Evolutionary conservation across 2,797 vertebrate species (phyloP), one percentile per base, ranked within the genome.

Genomic region (Pangasius macronema): DNA sequence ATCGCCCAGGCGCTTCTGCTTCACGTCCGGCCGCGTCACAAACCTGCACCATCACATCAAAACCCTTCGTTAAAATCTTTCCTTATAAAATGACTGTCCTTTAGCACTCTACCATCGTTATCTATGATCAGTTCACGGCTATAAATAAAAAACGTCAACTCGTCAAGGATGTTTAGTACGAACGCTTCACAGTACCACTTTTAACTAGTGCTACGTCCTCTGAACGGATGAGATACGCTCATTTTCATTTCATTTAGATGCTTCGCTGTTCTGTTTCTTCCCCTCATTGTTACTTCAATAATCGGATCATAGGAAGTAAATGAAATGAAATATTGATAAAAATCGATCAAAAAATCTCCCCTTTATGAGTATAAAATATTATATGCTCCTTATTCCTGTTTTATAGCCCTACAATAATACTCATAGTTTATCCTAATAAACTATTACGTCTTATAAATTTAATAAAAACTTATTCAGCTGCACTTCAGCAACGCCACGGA

Each of bases 11-110:
- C 94, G 92, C 92, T 96, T 98, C 93, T 96, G 95, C 85, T 95
- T 97, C 89, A 98, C 98, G 88, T 99, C 99, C 5, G 96, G 98
- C 63, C 98, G 97, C 0, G 97, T 97, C 92, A 99, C 95, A 70
- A 99, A 99, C 93, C 99, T 99, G 95, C 81, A 85, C 3, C 87
- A 33, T 36, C 20, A 18, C 70, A 6, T 7, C 76, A 59, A 5
- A 51, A n/a, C n/a, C n/a, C n/a, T 70, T 22, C 16, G 1, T 70
- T 36, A 20, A 30, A 13, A 30, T 0, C n/a, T 13, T 65, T 5
- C 63, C 27, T 33, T 67, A 67, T 5, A 30, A 6, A 14, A 18
- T 10, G 61, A 65, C 61, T 65, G 27, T 22, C 20, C 22, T 72
- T 22, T 22, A 24, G 24, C 70, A 20, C 30, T 3, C 20, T 39